Conservation (phyloP, 2,797 vertebrate genomes). For the Poeciliopsis infans region DNA sequence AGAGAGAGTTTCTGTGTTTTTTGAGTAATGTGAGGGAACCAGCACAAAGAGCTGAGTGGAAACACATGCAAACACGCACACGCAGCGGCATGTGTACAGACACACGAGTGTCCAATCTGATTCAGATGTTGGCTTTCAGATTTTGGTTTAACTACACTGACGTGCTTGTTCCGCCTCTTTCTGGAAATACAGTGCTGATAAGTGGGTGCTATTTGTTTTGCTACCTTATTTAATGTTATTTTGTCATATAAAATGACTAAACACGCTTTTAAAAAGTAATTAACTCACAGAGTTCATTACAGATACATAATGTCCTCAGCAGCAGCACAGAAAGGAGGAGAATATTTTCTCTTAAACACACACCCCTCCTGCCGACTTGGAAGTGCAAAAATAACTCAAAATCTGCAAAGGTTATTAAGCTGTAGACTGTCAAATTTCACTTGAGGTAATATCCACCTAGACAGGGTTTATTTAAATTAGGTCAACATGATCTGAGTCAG, state of each 20-base stretch:
- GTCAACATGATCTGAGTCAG: constrained; percentile 35
- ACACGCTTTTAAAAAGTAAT: constrained; percentile 16
- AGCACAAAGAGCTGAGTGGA: constrained; percentile 65
- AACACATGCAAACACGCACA: constrained; percentile 60
- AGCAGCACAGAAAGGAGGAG: constrained; percentile 22
- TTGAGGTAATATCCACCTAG: constrained; percentile 60
- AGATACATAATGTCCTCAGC: constrained; percentile 14
- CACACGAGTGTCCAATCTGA: constrained; percentile 25
- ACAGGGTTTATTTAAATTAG: constrained; percentile 39
- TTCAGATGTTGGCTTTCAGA: constrained; percentile 28
- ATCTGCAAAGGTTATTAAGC: constrained; percentile 77
- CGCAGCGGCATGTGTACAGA: constrained; percentile 23
- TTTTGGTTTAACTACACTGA: constrained; percentile 12
- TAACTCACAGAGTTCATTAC: constrained; percentile 27
- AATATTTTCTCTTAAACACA: constrained; percentile 28
- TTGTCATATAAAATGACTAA: constrained; percentile 20
- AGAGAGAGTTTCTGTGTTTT: constrained; percentile 65
- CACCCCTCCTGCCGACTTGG: constrained; percentile 17
- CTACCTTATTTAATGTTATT: constrained; percentile 16
- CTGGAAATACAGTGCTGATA: constrained; percentile 26
- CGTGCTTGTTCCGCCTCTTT: constrained; percentile 26
- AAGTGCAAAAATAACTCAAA: constrained; percentile 69
- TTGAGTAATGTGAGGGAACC: constrained; percentile 64
- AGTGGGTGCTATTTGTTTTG: constrained; percentile 36
- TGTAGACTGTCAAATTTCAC: constrained; percentile 71